Percentiles rank a stretch among this genome's conserved stretches.
Conservation (phyloP, 1,140 invertebrate species). For the Aphelenchoides fujianensis region DNA sequence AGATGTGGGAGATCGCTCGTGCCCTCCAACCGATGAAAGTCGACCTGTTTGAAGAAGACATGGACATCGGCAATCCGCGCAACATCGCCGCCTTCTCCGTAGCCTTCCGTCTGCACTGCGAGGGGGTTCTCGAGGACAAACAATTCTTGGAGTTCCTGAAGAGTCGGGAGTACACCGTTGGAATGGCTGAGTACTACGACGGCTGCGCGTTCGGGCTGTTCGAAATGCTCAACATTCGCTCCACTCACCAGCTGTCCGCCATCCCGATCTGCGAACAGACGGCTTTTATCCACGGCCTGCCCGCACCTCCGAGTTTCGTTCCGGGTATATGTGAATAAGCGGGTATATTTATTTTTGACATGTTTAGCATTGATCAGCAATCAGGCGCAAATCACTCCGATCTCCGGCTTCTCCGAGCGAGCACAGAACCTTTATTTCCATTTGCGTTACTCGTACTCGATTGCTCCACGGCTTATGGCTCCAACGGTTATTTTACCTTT, state of each 20-base stretch:
- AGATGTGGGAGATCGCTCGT: background rate
- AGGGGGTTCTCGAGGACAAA: background rate
- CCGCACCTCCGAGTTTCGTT: background rate
- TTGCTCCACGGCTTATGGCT: background rate
- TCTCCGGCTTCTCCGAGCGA: background rate
- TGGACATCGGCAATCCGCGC: background rate
- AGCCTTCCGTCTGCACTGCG: background rate
- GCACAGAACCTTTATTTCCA: conserved; percentile 4
- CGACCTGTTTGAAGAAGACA: background rate
- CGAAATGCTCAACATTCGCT: background rate
- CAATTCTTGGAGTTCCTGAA: background rate
- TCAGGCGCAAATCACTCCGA: background rate
- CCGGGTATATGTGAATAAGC: background rate
- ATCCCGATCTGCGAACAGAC: background rate
- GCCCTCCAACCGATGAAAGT: background rate
- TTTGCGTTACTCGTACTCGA: background rate
- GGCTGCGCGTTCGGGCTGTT: conserved; percentile 1
- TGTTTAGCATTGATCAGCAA: conserved; percentile 1
- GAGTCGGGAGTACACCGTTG: background rate
- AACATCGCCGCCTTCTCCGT: background rate
- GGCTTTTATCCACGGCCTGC: background rate
- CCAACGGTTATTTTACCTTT: background rate
- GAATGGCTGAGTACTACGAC: background rate
- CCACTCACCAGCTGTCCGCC: background rate
- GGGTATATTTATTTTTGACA: background rate